Percentiles rank a stretch among this genome's conserved stretches.
These are phyloP conservation scores for Stenoptilia bipunctidactyla DNA, from an alignment of 2,888 invertebrate genomes.

Conservation along the genomic window DNA sequence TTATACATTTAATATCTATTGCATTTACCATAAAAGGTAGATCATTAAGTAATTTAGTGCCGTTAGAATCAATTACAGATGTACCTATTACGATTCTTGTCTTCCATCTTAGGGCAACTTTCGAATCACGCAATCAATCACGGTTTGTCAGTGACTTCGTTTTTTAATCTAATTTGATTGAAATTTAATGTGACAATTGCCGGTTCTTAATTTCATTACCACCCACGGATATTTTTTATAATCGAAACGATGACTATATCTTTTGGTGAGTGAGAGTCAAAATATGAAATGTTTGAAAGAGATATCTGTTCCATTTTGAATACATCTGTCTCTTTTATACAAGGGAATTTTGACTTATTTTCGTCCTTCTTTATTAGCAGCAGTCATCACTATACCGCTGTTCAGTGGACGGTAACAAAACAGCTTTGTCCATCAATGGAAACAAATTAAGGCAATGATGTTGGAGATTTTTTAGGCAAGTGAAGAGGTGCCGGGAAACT, in stretches of 20 bases:
- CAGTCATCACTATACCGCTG: not conserved
- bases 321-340: not conserved
- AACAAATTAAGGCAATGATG: conserved; percentile 54
- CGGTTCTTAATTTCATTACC: conserved; percentile 59
- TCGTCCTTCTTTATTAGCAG: not conserved
- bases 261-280: not conserved
- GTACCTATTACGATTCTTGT: no score
- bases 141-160: conserved; percentile 27
- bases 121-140: conserved; percentile 19
- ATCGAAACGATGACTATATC: not conserved
- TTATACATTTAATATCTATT: no score
- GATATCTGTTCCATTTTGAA: not conserved
- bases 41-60: no score
- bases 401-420: conserved; percentile 28
- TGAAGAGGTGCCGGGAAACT: conserved; percentile 19
- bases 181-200: conserved; percentile 62
- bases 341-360: not conserved
- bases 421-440: conserved; percentile 44
- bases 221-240: conserved; percentile 34
- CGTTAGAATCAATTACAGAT: no score
- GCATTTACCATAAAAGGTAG: no score
- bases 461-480: conserved; percentile 26
- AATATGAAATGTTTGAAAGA: not conserved
- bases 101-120: no score
- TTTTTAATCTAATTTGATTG: conserved; percentile 46